Conservation (phyloP, 2,888 invertebrate species). For the Eledona agricola region DNA sequence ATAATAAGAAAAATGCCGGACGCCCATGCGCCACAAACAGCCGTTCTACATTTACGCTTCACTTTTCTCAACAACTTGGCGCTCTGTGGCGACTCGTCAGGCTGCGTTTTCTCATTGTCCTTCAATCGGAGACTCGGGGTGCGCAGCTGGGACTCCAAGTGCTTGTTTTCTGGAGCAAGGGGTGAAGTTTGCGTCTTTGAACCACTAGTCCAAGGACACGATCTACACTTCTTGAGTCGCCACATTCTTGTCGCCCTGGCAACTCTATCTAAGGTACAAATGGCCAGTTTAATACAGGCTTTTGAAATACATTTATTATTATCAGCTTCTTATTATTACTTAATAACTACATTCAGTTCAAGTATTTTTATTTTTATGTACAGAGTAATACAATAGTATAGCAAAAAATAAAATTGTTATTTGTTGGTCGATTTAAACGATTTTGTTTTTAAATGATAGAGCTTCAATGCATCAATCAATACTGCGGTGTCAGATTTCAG, state of each 20-base stretch:
- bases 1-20: constrained; percentile 78
- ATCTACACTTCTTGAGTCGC: constrained; percentile 74
- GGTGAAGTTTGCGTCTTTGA: constrained; percentile 89
- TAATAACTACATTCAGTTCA: too few relatives aligned
- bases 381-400: too few relatives aligned
- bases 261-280: constrained; percentile 83
- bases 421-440: too few relatives aligned
- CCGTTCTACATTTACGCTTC: constrained; percentile 76
- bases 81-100: constrained; percentile 83
- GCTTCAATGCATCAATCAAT: too few relatives aligned
- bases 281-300: too few relatives aligned
- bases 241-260: constrained; percentile 90
- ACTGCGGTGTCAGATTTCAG: too few relatives aligned
- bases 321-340: too few relatives aligned
- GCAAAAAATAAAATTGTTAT: too few relatives aligned
- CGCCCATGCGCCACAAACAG: constrained; percentile 84
- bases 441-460: too few relatives aligned
- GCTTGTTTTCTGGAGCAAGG: constrained; percentile 95
- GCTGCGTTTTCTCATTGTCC: constrained; percentile 93
- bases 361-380: too few relatives aligned
- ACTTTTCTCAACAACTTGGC: constrained; percentile 68
- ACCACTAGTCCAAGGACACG: constrained; percentile 66
- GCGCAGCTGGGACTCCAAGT: constrained; percentile 87
- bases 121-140: constrained; percentile 90
- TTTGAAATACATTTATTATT: too few relatives aligned